Percentiles rank a stretch among this genome's conserved stretches.
Evolutionary conservation across 2,113 vertebrate genomes (phyloP).

Genomic region (Malaclemys terrapin): DNA sequence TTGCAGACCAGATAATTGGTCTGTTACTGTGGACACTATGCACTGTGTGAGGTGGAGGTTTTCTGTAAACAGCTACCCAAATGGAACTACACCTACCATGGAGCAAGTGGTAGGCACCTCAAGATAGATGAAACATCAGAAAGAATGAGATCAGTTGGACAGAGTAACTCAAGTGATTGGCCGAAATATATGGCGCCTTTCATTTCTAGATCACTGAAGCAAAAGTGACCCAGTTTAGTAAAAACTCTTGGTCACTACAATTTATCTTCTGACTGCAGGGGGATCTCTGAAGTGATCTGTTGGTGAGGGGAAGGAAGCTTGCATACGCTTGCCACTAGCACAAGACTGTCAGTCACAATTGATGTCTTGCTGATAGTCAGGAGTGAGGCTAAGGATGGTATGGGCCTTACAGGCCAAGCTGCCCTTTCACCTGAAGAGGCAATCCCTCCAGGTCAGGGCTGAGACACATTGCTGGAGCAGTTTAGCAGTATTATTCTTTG

Average conservation of each 20-base stretch:
- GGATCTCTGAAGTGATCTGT: background rate
- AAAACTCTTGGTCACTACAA: background rate
- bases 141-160: background rate
- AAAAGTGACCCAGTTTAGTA: background rate
- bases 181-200: background rate
- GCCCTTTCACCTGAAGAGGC: background rate
- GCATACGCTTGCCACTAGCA: background rate
- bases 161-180: background rate
- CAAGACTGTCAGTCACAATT: background rate
- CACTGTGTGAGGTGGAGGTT: background rate
- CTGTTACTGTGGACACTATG: background rate
- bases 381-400: background rate
- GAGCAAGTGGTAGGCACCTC: background rate
- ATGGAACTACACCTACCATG: background rate
- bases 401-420: background rate
- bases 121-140: background rate
- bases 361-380: background rate
- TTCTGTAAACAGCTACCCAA: background rate
- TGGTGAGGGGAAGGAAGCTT: background rate
- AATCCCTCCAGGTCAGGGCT: background rate
- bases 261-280: background rate
- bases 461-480: background rate
- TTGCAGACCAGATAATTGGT: background rate
- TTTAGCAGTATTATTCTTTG: background rate
- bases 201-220: background rate